These are phyloP conservation scores for Poecilobothrus nobilitatus DNA, from an alignment of 2,888 invertebrate species.

Conservation along the genomic window DNA sequence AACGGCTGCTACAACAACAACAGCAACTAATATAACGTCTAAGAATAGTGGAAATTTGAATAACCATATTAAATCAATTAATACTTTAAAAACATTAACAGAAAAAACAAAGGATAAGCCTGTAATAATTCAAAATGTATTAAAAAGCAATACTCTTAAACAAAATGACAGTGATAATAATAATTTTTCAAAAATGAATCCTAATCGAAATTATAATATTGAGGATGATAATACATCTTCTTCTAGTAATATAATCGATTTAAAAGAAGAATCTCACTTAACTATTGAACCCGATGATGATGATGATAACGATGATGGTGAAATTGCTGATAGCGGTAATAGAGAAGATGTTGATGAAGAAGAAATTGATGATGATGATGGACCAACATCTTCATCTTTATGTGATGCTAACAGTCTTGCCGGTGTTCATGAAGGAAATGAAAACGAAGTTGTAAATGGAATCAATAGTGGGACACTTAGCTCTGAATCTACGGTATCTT, in stretches of 20 bases:
- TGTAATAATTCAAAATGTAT: slow-evolving; percentile 8
- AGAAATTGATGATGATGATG: slow-evolving; percentile 22
- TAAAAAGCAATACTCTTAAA: background rate
- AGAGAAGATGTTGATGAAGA: slow-evolving; percentile 14
- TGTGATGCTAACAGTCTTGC: slow-evolving; percentile 7
- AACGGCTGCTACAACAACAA: slow-evolving; percentile 14
- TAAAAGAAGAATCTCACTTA: background rate
- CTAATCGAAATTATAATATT: background rate
- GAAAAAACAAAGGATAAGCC: background rate
- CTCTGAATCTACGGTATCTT: slow-evolving; percentile 17
- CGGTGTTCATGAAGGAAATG: background rate
- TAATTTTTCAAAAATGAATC: background rate
- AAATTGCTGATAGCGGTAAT: slow-evolving; percentile 14
- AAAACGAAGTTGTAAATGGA: background rate
- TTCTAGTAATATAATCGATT: background rate
- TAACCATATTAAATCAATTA: background rate
- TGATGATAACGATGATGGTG: slow-evolving; percentile 23
- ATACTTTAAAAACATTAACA: background rate
- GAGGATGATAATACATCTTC: background rate
- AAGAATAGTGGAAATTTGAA: background rate
- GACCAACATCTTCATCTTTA: background rate
- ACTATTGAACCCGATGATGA: slow-evolving; percentile 20
- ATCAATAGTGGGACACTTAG: slow-evolving; percentile 7
- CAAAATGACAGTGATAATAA: background rate
- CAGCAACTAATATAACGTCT: background rate